Evolutionary conservation across 2,888 invertebrate genomes (phyloP).

Genomic region (Sussaba pulchella): DNA sequence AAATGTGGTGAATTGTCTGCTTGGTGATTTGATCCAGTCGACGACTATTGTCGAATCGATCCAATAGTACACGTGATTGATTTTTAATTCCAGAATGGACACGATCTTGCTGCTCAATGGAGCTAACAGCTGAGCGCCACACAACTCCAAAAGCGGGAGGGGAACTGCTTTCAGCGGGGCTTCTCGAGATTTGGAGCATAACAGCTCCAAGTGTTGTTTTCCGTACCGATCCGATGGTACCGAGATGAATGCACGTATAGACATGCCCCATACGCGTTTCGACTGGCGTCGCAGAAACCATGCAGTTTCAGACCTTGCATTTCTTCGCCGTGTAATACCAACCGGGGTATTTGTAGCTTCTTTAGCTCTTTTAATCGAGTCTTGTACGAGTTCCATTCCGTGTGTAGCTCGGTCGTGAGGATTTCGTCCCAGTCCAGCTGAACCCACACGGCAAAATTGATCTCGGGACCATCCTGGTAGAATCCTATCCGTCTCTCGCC

Average conservation of each 20-base stretch:
- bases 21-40: conserved; percentile 33
- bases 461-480: too few relatives aligned
- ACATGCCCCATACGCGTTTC: conserved; percentile 35
- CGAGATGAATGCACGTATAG: conserved; percentile 28
- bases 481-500: too few relatives aligned
- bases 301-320: background rate
- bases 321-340: background rate
- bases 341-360: conserved; percentile 11
- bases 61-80: conserved; percentile 24
- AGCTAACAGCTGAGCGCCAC: conserved; percentile 42
- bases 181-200: conserved; percentile 9
- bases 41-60: conserved; percentile 47
- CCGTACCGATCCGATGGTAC: background rate
- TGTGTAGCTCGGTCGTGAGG: background rate
- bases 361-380: background rate
- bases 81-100: conserved; percentile 13
- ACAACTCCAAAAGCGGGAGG: conserved; percentile 44
- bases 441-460: too few relatives aligned
- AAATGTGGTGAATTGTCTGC: conserved; percentile 34
- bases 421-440: conserved; percentile 1
- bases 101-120: conserved; percentile 31
- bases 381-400: conserved; percentile 1
- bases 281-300: conserved; percentile 35
- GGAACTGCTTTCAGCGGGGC: conserved; percentile 29
- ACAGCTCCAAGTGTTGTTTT: background rate